Evolutionary conservation across 1,140 invertebrate genomes (phyloP), one percentile per base, ranked within the genome.

Genomic region (Eriosoma lanigerum): DNA sequence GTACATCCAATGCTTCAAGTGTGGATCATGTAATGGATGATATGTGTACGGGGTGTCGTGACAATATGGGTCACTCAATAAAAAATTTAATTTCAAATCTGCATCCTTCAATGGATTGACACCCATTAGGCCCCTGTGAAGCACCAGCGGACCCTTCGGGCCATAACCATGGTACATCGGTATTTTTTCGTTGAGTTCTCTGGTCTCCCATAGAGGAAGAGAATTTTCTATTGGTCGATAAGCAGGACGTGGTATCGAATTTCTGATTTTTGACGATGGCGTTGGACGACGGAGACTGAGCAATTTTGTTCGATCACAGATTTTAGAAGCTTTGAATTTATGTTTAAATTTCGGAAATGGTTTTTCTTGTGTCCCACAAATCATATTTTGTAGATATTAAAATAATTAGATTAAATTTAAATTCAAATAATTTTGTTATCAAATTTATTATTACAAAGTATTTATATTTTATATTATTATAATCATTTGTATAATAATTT

Each of bases 161-260:
- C 26, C 52, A 19, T 29, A 15, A 5, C 70, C 70, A 1, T 75
- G 70, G 13, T 75, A 75, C 70, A 52, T 50, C 19, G 70, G 70
- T n/a, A 56, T 75, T 56, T 75, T 75, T 56, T 75, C 48, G 29
- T 29, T n/a, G 1, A 75, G n/a, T 46, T 75, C 29, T 21, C 70
- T 9, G 4, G 19, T 38, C 13, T 13, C 19, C 70, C 70, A 75
- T 29, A 19, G 12, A 12, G 70, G 70, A 26, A 75, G 50, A 19
- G 10, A 19, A 19, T 56, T 46, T 75, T 29, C 29, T 12, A 56
- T 1, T 9, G 70, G 70, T 21, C 29, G 24, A 29, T 29, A 56
- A 10, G 32, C 13, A 8, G 52, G 70, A 1, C 24, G 26, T n/a
- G 70, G 70, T 21, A 75, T 19, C 12, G 50, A 38, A 38, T 75